Evolutionary conservation across 2,113 vertebrate species (phyloP), one percentile per base, ranked within the genome.

Genomic region (Cacatua alba): DNA sequence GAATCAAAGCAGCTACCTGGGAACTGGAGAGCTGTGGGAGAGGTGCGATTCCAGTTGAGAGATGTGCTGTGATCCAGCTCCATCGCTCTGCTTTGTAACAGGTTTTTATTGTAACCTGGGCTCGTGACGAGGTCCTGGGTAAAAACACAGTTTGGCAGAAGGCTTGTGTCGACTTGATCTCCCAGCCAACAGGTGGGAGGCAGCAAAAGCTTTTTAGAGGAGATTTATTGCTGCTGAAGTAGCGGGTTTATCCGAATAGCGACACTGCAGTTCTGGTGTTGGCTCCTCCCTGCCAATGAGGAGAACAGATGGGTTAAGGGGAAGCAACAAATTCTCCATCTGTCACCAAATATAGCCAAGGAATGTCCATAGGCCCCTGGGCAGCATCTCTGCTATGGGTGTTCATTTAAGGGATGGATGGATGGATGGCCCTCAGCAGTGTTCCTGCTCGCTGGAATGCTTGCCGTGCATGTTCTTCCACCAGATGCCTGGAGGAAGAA

Each of bases 151-250:
- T 31, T 49, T 60, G 92, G 92, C 92, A 84, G 72, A 41, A 83
- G 88, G 6, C n/a, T 94, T 82, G n/a, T 65, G 90, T 84, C 80
- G 21, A 3, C 65, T 82, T 72, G 62, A 89, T 77, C 81, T 89
- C 91, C n/a, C 81, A 62, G 81, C 74, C 88, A 91, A 48, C 92
- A 92, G 94, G 94, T 96, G 96, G 94, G 96, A 96, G 94, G 95
- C 95, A 92, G 95, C 91, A 96, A 17, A 88, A 64, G 88, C 94
- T 79, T 85, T 26, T 48, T 8, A 14, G 92, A 85, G 74, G 78
- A 94, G 94, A 94, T 91, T 91, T 65, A 80, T 43, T 81, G 91
- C 77, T 35, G 92, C 69, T 86, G 88, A 86, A 92, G 68, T 7
- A 17, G 55, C 5, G 19, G 55, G 52, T 84, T 33, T 68, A 68